Evolutionary conservation across 2,113 vertebrate genomes (phyloP).

Genomic region (Petromus typicus): DNA sequence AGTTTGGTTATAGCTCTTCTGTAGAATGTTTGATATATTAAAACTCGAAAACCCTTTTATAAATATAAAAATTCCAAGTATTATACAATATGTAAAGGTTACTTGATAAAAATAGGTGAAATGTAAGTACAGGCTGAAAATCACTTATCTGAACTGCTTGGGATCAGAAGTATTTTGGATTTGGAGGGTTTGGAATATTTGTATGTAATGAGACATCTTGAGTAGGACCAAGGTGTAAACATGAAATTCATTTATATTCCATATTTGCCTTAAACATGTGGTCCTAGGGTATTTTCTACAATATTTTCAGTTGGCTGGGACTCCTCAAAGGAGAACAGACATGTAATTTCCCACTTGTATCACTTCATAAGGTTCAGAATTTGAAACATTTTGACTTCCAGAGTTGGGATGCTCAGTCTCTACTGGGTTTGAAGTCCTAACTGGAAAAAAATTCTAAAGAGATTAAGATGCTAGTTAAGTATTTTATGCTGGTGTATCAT

Average conservation of each 20-base stretch:
- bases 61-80: slow-evolving; percentile 4
- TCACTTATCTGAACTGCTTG: not conserved
- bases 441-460: slow-evolving; percentile 34
- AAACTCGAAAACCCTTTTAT: slow-evolving; percentile 31
- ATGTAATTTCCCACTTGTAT: not conserved
- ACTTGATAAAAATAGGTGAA: not conserved
- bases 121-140: not conserved
- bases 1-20: slow-evolving; percentile 2
- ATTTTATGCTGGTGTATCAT: slow-evolving; percentile 30
- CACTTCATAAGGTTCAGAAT: not conserved
- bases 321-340: not conserved
- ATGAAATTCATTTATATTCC: not conserved
- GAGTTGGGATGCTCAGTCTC: not conserved
- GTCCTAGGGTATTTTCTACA: not conserved
- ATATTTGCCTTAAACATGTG: not conserved
- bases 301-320: not conserved
- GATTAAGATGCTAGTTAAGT: slow-evolving; percentile 23
- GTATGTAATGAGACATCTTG: not conserved
- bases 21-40: not conserved
- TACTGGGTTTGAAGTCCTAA: slow-evolving; percentile 24
- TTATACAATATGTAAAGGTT: not conserved
- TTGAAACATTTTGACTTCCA: not conserved
- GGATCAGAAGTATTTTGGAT: not conserved
- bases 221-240: not conserved
- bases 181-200: not conserved